These are phyloP conservation scores for Drosophila hydei DNA, from an alignment of 1,140 invertebrate species.

Conservation along the genomic window DNA sequence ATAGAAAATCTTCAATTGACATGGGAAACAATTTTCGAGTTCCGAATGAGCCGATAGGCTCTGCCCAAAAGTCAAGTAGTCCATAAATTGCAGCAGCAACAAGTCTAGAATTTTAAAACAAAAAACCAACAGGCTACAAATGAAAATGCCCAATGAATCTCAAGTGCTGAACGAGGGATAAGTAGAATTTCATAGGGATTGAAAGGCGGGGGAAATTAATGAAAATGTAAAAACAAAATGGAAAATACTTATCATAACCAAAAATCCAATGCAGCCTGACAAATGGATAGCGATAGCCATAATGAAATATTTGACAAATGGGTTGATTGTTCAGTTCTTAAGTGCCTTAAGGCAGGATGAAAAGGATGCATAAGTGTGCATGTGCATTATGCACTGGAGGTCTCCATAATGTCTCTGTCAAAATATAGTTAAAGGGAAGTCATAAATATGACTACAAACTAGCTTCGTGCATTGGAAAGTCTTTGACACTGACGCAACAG, in stretches of 20 bases:
- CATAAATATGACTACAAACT: constrained; percentile 60
- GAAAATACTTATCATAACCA: constrained; percentile 27
- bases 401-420: constrained; percentile 64
- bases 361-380: constrained; percentile 16
- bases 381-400: no score
- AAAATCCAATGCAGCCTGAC: constrained; percentile 48
- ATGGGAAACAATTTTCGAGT: constrained; percentile 12
- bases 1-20: constrained; percentile 43
- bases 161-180: constrained; percentile 46
- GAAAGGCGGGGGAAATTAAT: constrained; percentile 32
- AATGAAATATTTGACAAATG: constrained; percentile 54
- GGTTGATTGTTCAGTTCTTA: constrained; percentile 47
- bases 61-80: constrained; percentile 59
- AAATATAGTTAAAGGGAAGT: constrained; percentile 72
- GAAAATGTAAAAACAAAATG: constrained; percentile 48
- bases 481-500: not conserved
- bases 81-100: constrained; percentile 65
- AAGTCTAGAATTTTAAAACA: constrained; percentile 67
- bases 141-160: constrained; percentile 45
- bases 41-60: constrained; percentile 41
- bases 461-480: constrained; percentile 28
- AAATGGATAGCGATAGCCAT: not conserved
- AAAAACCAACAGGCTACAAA: constrained; percentile 62
- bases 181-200: constrained; percentile 23
- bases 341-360: constrained; percentile 29